phyloP scores from a whole-genome alignment of 2,797 vertebrate species.

The Ammospiza maritima region DNA sequence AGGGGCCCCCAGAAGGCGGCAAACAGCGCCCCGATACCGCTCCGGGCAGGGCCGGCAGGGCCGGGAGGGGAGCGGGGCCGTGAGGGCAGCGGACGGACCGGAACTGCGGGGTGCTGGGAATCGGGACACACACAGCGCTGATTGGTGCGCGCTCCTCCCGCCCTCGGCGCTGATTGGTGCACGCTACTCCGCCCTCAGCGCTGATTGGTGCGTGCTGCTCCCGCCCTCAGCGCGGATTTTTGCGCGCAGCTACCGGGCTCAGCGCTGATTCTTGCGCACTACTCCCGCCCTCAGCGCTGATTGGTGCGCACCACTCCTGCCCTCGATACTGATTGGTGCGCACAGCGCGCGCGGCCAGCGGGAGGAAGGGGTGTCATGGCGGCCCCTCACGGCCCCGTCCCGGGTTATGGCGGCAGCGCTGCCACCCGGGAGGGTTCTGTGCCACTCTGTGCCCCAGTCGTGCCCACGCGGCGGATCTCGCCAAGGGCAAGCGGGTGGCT shows the following conservation, averaged over 20 bases:
- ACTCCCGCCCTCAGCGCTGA: not conserved
- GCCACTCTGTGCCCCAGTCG: accelerated
- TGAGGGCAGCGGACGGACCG: not conserved
- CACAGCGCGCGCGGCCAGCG: accelerated
- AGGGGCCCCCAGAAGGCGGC: accelerated
- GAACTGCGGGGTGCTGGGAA: not conserved
- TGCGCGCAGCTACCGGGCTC: accelerated
- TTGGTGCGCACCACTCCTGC: accelerated
- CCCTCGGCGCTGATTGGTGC: not conserved
- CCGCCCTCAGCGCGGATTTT: not conserved
- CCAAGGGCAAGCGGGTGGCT: not conserved
- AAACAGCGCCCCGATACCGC: accelerated
- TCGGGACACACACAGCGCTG: accelerated
- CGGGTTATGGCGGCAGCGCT: accelerated
- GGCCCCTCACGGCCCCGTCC: accelerated
- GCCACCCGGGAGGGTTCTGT: accelerated
- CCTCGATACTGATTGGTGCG: not conserved
- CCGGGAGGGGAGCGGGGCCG: not conserved
- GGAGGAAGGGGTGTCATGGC: not conserved
- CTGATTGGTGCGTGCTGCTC: accelerated
- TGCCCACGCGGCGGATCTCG: not conserved
- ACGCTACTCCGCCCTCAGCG: accelerated
- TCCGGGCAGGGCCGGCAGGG: accelerated
- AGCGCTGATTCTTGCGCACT: too few relatives aligned
- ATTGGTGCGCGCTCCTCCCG: accelerated